Evolutionary conservation across 2,888 invertebrate genomes (phyloP), one percentile per base, ranked within the genome.

Genomic region (Apamea sordens): DNA sequence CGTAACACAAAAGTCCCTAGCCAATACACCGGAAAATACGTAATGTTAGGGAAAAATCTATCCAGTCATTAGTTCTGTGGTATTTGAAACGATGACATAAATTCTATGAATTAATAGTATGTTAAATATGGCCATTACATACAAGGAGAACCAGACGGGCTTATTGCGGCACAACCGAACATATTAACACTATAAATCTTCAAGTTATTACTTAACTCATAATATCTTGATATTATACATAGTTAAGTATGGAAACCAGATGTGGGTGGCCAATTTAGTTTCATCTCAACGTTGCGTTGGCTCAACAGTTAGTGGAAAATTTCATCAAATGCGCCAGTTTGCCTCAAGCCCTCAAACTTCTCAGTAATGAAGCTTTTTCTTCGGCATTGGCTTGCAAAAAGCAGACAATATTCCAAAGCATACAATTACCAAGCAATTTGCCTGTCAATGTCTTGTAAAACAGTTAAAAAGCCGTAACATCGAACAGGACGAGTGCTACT

Each of bases 371-470:
- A 7, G 36, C 15, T 53, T 70, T 47, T 78, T 59, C 64, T 70
- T 15, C 6, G 13, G 8, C 47, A 53, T 53, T 28, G 71, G 44
- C n/a, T n/a, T 32, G 28, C 63, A 67, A 68, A 83, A 73, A 84
- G 50, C 77, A 72, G 32, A 50, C n/a, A 75, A 61, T 71, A 79
- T 64, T 63, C 50, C 72, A 74, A 81, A 41, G 56, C 61, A 32
- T 77, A 70, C 77, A 87, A 86, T 87, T 82, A 87, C 80, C 36
- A 59, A 56, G 44, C 70, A 84, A 82, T 78, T 84, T 86, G 63
- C 70, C 67, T 80, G 80, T 78, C 86, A 71, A 79, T 80, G 75
- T 80, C 79, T 87, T 73, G 50, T 77, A 73, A 61, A 67, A 78
- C 74, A 70, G 80, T 86, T 77, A 83, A 84, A 82, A 87, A 75